Conservation (phyloP, 2,888 invertebrate genomes). For the Platycnemis pennipes region DNA sequence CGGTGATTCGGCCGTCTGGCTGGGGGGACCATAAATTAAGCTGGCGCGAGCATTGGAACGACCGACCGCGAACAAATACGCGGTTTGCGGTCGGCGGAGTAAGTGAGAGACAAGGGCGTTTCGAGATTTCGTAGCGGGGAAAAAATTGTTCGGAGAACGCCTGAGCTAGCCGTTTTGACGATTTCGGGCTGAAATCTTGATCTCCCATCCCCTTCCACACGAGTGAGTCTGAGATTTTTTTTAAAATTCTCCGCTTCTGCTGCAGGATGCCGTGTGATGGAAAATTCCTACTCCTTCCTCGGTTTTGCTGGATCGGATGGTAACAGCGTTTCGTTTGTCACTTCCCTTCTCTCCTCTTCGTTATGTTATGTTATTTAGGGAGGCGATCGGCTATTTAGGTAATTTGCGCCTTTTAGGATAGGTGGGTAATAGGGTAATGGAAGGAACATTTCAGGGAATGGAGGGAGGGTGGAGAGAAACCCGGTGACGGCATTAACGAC, state of each 20-base stretch:
- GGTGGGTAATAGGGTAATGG: no score
- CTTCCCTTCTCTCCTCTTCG: neutral
- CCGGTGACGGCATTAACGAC: no score
- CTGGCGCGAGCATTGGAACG: neutral
- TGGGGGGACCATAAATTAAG: neutral
- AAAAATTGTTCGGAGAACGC: neutral
- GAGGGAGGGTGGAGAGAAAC: no score
- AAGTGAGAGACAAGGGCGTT: neutral
- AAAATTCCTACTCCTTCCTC: neutral
- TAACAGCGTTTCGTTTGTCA: neutral
- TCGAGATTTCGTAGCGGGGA: neutral
- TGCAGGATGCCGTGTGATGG: neutral
- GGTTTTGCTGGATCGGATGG: neutral
- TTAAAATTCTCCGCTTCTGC: neutral
- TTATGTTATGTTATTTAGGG: neutral
- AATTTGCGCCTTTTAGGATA: no score
- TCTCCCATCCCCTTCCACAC: neutral
- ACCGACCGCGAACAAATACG: neutral
- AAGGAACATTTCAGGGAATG: no score
- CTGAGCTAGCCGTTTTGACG: neutral
- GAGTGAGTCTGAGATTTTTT: neutral
- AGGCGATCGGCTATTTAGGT: no score
- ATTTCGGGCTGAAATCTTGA: neutral
- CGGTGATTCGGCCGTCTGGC: neutral
- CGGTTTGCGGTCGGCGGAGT: neutral